phyloP scores from a whole-genome alignment of 2,888 invertebrate species.

The Andricus curvator region DNA sequence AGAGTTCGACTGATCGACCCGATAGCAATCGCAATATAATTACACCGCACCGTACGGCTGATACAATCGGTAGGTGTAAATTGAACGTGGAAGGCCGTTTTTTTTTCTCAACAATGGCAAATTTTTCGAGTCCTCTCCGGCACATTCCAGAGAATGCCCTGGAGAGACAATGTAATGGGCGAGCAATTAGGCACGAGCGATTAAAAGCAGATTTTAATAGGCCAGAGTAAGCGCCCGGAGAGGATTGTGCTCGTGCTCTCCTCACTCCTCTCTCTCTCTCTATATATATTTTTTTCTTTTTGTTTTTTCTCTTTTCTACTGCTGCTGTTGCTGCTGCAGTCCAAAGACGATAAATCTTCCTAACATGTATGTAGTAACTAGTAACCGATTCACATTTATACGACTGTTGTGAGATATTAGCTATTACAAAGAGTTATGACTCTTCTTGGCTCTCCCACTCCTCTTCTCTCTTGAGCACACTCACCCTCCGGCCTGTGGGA shows the following conservation, averaged over 20 bases:
- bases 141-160: constrained; percentile 62
- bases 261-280: constrained; percentile 49
- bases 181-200: constrained; percentile 72
- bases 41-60: not conserved
- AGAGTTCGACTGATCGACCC: not conserved
- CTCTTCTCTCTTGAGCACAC: constrained; percentile 24
- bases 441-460: constrained; percentile 47
- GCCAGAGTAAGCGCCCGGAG: constrained; percentile 61
- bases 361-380: constrained; percentile 73
- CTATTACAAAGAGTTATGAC: constrained; percentile 74
- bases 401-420: constrained; percentile 75
- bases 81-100: not conserved
- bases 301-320: constrained; percentile 39
- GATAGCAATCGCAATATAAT: constrained; percentile 28
- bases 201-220: constrained; percentile 76
- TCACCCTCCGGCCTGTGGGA: constrained; percentile 49
- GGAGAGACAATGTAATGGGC: constrained; percentile 70
- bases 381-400: constrained; percentile 76
- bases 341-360: constrained; percentile 71
- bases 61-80: constrained; percentile 32
- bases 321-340: constrained; percentile 44
- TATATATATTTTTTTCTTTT: constrained; percentile 28
- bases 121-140: constrained; percentile 47
- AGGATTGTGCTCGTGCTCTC: constrained; percentile 60
- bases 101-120: constrained; percentile 35